Evolutionary conservation across 2,113 vertebrate genomes (phyloP), one percentile per base, ranked within the genome.

Genomic region (Peucedramus taeniatus): DNA sequence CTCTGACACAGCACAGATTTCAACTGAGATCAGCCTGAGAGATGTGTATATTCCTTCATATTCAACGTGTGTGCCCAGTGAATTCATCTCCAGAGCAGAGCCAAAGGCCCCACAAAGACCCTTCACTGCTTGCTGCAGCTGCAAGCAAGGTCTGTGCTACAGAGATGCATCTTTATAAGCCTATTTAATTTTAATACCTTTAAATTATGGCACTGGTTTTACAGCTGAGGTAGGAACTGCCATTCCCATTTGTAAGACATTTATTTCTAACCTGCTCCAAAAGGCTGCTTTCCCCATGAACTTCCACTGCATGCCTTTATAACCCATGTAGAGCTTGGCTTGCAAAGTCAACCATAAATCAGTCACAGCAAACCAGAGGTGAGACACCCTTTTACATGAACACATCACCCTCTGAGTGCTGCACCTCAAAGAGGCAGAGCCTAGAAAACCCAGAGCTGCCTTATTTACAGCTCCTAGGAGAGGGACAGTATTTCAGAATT

Each of bases 41-140:
- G 47, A 92, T 71, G 69, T 75, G 39, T 45, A 11, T 7, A 0
- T 70, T 81, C 35, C n/a, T 81, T 91, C 70, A 50, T 7, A 44
- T 7, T n/a, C 6, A 20, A 35, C 0, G 4, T 1, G 1, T 6
- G 16, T 27, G 15, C 5, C 4, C 47, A 44, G 35, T 31, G 47
- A 87, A 59, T 54, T 45, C 51, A 78, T 50, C 44, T 35, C 72
- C 33, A 88, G 45, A 56, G 21, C 44, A 53, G 49, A 81, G 33
- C 6, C 47, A 42, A 27, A 70, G 23, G 40, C 30, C 65, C 47
- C 30, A 16, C 39, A 44, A 60, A 64, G 35, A 49, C 4, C 10
- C 16, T 47, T n/a, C 61, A 6, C 0, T 40, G 28, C 57, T 42
- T 78, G n/a, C 40, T 59, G 50, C 42, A 77, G 78, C 50, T 80